A percentile compares a stretch with the other conserved stretches of the same genome.
phyloP scores from a whole-genome alignment of 2,113 vertebrate species.

The Boleophthalmus pectinirostris region DNA sequence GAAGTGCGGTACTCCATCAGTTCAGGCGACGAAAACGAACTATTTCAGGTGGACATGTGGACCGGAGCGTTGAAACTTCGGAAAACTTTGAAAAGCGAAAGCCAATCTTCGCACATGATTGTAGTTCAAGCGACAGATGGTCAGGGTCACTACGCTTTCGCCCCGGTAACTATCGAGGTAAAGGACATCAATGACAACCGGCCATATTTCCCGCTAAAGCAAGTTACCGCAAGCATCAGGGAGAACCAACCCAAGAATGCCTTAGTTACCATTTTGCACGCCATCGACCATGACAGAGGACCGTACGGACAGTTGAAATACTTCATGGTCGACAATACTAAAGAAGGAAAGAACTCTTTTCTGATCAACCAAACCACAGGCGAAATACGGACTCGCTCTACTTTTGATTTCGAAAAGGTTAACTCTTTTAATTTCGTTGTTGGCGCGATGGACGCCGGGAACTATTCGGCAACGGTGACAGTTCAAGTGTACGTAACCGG shows the following conservation, averaged over 20 bases:
- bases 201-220: constrained; percentile 88
- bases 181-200: constrained; percentile 92
- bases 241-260: constrained; percentile 92
- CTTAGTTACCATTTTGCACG: constrained; percentile 87
- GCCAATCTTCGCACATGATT: constrained; percentile 77
- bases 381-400: constrained; percentile 78
- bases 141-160: constrained; percentile 82
- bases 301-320: constrained; percentile 87
- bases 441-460: constrained; percentile 85
- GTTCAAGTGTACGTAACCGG: constrained; percentile 90
- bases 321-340: constrained; percentile 68
- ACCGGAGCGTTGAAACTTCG: constrained; percentile 84
- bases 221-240: constrained; percentile 84
- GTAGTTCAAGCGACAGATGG: constrained; percentile 87
- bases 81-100: constrained; percentile 81
- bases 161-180: constrained; percentile 86
- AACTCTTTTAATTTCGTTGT: constrained; percentile 86
- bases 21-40: constrained; percentile 84
- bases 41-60: constrained; percentile 86
- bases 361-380: constrained; percentile 86
- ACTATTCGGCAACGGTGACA: constrained; percentile 89
- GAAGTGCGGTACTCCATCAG: constrained; percentile 86
- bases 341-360: constrained; percentile 77
- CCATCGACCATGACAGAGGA: constrained; percentile 85
- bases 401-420: constrained; percentile 90